phyloP scores from a whole-genome alignment of 1,140 invertebrate genomes.

The Octopus bimaculoides region DNA sequence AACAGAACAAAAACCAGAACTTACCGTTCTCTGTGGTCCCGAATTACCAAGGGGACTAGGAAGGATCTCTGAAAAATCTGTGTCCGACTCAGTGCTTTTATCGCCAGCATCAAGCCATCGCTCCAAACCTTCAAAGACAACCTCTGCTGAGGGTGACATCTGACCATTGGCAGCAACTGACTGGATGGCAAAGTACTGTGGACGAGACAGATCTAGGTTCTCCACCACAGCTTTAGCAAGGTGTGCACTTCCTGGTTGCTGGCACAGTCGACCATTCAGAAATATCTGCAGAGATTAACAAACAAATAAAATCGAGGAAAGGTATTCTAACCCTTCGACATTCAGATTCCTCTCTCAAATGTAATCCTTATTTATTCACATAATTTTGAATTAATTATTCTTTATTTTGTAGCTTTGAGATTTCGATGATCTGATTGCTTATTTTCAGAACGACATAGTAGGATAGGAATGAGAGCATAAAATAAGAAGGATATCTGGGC shows the following conservation, averaged over 20 bases:
- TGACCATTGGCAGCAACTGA: constrained; percentile 37
- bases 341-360: too few relatives aligned
- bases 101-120: constrained; percentile 18
- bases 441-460: too few relatives aligned
- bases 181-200: constrained; percentile 44
- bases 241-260: constrained; percentile 33
- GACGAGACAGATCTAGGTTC: constrained; percentile 28
- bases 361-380: too few relatives aligned
- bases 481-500: too few relatives aligned
- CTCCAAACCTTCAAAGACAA: constrained; percentile 34
- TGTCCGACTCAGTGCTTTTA: constrained; percentile 28
- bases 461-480: too few relatives aligned
- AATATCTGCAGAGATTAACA: constrained; percentile 33
- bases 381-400: not conserved
- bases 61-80: constrained; percentile 36
- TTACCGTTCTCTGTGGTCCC: constrained; percentile 37
- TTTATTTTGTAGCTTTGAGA: not conserved
- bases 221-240: constrained; percentile 40
- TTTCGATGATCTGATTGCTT: too few relatives aligned
- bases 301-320: not conserved
- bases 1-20: not conserved
- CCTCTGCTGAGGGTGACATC: constrained; percentile 36
- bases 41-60: constrained; percentile 33
- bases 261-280: constrained; percentile 35
- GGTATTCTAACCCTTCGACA: too few relatives aligned